phyloP scores from a whole-genome alignment of 2,113 vertebrate genomes.

The Cebus imitator region DNA sequence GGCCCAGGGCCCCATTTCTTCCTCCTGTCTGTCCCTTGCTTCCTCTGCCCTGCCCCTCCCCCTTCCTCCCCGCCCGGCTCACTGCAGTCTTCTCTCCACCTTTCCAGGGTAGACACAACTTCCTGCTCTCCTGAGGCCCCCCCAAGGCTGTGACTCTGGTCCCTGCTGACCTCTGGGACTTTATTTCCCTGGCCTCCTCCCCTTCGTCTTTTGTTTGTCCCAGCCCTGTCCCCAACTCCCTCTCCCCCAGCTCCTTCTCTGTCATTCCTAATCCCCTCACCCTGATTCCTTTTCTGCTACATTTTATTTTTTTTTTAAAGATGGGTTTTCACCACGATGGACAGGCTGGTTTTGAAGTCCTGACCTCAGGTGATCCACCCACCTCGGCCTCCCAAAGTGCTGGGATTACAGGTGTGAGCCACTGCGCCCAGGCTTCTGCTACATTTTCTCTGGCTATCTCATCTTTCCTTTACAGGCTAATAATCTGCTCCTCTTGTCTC shows the following conservation, averaged over 20 bases:
- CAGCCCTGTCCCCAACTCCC: not conserved
- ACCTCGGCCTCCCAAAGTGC: no score
- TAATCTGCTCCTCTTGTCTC: not conserved
- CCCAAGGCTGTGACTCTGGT: not conserved
- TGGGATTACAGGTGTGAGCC: no score
- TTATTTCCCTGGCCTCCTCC: not conserved
- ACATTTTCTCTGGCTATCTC: not conserved
- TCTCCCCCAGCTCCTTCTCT: not conserved
- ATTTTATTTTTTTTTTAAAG: not conserved
- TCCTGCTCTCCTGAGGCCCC: not conserved
- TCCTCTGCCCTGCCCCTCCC: slow-evolving; percentile 37
- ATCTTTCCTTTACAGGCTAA: not conserved
- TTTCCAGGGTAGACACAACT: not conserved
- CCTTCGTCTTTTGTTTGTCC: not conserved
- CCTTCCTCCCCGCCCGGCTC: slow-evolving; percentile 72
- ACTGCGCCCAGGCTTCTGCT: not conserved
- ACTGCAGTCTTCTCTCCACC: no score
- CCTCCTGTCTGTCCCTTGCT: not conserved
- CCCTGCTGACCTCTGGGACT: not conserved
- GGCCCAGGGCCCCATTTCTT: not conserved
- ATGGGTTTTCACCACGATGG: no score
- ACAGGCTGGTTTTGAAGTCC: no score
- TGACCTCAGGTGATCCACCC: no score
- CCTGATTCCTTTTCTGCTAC: not conserved
- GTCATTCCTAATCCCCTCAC: not conserved